Base-by-base conservation (phyloP, 2,113 vertebrate genomes). In the Caranx ignobilis region DNA sequence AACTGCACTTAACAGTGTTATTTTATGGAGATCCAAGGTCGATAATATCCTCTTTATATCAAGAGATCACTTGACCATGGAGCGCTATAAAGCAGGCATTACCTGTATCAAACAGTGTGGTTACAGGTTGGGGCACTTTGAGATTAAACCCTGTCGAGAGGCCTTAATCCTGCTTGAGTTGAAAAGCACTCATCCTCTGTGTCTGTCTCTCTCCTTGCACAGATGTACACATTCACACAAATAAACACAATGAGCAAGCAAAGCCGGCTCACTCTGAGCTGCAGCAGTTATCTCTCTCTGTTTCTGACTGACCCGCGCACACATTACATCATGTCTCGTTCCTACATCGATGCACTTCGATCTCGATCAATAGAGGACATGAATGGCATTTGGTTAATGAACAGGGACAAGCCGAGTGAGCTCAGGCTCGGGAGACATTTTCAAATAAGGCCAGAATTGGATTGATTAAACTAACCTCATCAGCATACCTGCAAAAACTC, bases 371-470 rank as follows among this genome's bases (percentile, higher is more conserved):
- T n/a, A 52, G 83, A 64, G 45, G 74, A 75, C 82, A 45, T 18
- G n/a, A 71, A 79, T 77, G 82, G 82, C 82, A 73, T 84, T 80
- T 55, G 43, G 77, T 77, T 82, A 88, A 87, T 75, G 79, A 84
- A 63, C 70, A 64, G 61, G 37, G 77, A 73, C 70, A 12, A 72
- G 70, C 21, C 48, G 52, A 1, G 34, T 18, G 69, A 67, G 66
- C 63, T 64, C 64, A 13, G 63, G 47, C 35, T 10, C n/a, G 32
- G 39, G 48, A 75, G 70, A 70, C 75, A 18, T 73, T 71, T 74
- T 80, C 70, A 77, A 70, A 85, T 70, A 11, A 19, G 19, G 50
- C 32, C 67, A 64, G 65, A 39, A 59, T 5, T 45, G 74, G 50
- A 55, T 63, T 62, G 62, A 77, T 41, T 8, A 57, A 59, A 37